Base-by-base conservation (phyloP, 92 coral and sea anemone genomes). In the Porites lobata region DNA sequence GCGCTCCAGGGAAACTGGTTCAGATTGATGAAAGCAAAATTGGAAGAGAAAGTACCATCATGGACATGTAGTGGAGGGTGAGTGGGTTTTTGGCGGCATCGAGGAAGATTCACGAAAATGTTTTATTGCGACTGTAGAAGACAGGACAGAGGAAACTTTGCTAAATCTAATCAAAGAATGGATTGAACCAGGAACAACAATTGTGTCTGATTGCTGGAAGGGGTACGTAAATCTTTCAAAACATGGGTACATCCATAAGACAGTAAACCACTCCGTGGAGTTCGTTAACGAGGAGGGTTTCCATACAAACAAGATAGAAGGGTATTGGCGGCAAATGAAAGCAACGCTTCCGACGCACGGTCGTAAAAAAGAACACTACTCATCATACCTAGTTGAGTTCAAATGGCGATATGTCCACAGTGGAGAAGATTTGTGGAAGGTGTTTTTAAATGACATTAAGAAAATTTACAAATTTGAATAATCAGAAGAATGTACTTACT, bases 201-300 rank as follows among this genome's bases (percentile, higher is more conserved):
- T 90, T 56, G 84, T 93, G 38, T 92, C 91, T 3, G 95, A 92
- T 78, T 69, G 92, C 62, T 91, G 94, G 94, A 92, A 92, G 69
- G 90, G 90, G 24, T 88, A 83, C 61, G 15, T 1, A 18, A 92
- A 92, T 73, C 87, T 92, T 8, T 84, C 74, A 56, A 84, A 84
- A 47, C 71, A 91, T 50, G 94, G 94, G 53, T 87, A 91, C 67
- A 56, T 54, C 54, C 94, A 83, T 79, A 61, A 76, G 71, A 91
- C 92, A 15, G 92, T 91, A 59, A 91, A 91, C 74, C 91, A 84
- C 77, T 92, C 94, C 50, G 21, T 57, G 13, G 88, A 88, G 76
- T 92, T 85, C 76, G 90, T 88, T 11, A 92, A 92, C 75, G 65
- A 88, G 17, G 92, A 88, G 65, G 90, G 95, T 13, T 81, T 78